These are phyloP conservation scores for Acholoe squamosa DNA, from an alignment of 2,888 invertebrate species.

Conservation along the genomic window DNA sequence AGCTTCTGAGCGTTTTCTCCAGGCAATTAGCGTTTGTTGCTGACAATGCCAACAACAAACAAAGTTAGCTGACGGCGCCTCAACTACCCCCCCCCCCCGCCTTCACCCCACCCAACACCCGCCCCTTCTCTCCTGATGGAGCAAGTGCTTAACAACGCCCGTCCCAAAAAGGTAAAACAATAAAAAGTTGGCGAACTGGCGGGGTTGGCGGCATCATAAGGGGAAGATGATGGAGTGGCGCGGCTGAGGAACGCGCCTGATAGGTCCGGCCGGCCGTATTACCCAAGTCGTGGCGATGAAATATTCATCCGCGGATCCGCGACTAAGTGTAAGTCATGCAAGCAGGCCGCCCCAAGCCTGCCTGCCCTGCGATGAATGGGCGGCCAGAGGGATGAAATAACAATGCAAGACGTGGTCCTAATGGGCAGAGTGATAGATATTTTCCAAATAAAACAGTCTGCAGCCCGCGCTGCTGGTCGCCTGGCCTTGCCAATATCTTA, in stretches of 20 bases:
- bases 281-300: slow-evolving; percentile 51
- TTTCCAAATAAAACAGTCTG: slow-evolving; percentile 16
- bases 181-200: not conserved
- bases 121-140: not conserved
- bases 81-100: not conserved
- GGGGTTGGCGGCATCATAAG: slow-evolving; percentile 8
- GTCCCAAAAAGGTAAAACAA: slow-evolving; percentile 21
- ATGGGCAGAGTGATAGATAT: slow-evolving; percentile 49
- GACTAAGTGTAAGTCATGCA: slow-evolving; percentile 58
- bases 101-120: not conserved
- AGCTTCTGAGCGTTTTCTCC: slow-evolving; percentile 53
- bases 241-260: slow-evolving; percentile 45
- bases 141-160: slow-evolving; percentile 40
- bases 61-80: slow-evolving; percentile 48
- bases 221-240: slow-evolving; percentile 47
- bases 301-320: slow-evolving; percentile 50
- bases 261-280: slow-evolving; percentile 24
- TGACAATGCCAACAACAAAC: slow-evolving; percentile 53
- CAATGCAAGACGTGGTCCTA: slow-evolving; percentile 40
- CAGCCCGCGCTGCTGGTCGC: not conserved
- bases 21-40: slow-evolving; percentile 48
- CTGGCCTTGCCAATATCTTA: not conserved
- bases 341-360: not conserved
- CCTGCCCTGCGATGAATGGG: slow-evolving; percentile 25
- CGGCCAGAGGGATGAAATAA: slow-evolving; percentile 27